phyloP scores from a whole-genome alignment of 2,888 invertebrate species.

The Drosophila ezoana region DNA sequence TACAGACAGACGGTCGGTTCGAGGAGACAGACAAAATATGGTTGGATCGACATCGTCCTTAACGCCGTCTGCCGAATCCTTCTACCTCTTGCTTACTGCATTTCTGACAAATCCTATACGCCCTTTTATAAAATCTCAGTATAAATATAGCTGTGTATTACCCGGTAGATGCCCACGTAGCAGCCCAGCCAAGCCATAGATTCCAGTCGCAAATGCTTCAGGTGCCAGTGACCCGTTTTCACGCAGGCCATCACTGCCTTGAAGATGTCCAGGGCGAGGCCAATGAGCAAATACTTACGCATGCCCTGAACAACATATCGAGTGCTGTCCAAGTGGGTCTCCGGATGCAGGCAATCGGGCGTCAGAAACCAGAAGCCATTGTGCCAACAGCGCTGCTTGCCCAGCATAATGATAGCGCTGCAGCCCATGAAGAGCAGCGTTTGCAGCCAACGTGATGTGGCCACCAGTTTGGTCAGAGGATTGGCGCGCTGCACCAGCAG shows the following conservation, averaged over 20 bases:
- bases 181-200: slow-evolving; percentile 68
- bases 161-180: slow-evolving; percentile 79
- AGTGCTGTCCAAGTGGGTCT: slow-evolving; percentile 9
- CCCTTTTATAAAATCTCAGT: too few species aligned
- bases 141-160: slow-evolving; percentile 36
- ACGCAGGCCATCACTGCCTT: slow-evolving; percentile 55
- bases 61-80: too few species aligned
- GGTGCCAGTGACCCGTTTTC: slow-evolving; percentile 28
- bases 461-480: slow-evolving; percentile 48
- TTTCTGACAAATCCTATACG: too few species aligned
- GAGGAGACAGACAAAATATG: too few species aligned
- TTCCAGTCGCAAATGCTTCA: slow-evolving; percentile 46
- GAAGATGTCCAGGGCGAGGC: slow-evolving; percentile 69
- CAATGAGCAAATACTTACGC: slow-evolving; percentile 68
- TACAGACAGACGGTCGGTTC: too few species aligned
- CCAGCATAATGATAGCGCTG: slow-evolving; percentile 72
- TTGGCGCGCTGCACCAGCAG: slow-evolving; percentile 58
- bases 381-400: slow-evolving; percentile 43
- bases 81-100: too few species aligned
- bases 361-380: slow-evolving; percentile 76
- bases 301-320: slow-evolving; percentile 60
- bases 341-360: slow-evolving; percentile 30
- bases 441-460: slow-evolving; percentile 54
- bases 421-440: slow-evolving; percentile 77
- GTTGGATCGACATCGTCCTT: too few species aligned